phyloP scores from a whole-genome alignment of 1,140 invertebrate species.

The Drosophila parvula region DNA sequence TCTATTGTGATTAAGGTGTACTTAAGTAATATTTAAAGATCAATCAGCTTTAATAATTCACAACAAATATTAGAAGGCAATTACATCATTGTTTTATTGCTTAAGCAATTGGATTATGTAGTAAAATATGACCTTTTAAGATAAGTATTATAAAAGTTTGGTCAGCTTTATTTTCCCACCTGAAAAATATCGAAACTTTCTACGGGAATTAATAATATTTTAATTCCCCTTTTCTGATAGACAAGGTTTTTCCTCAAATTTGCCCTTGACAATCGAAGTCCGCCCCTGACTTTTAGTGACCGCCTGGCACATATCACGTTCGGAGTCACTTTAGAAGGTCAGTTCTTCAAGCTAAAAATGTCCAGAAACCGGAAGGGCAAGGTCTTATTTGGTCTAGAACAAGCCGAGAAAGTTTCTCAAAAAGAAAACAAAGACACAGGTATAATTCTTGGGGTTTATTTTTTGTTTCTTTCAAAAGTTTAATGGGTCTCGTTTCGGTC shows the following conservation, averaged over 20 bases:
- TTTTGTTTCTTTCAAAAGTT: slow-evolving; percentile 30
- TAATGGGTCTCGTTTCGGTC: slow-evolving; percentile 40
- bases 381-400: slow-evolving; percentile 55
- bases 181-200: neutral
- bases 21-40: slow-evolving; percentile 1
- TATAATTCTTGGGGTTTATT: slow-evolving; percentile 20
- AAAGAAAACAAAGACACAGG: slow-evolving; percentile 16
- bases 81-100: neutral
- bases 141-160: too few species aligned
- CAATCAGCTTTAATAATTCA: too few species aligned
- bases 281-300: slow-evolving; percentile 43
- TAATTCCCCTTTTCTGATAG: neutral
- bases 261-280: neutral
- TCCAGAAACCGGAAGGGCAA: slow-evolving; percentile 48
- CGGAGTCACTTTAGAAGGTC: slow-evolving; percentile 43
- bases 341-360: slow-evolving; percentile 26
- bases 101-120: neutral
- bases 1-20: neutral
- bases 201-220: neutral
- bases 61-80: neutral
- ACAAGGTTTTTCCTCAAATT: neutral
- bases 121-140: neutral
- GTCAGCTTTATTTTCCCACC: too few species aligned
- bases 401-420: slow-evolving; percentile 51
- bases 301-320: slow-evolving; percentile 56